phyloP scores from a whole-genome alignment of 2,797 vertebrate species.

The Tarsius wallacei region DNA sequence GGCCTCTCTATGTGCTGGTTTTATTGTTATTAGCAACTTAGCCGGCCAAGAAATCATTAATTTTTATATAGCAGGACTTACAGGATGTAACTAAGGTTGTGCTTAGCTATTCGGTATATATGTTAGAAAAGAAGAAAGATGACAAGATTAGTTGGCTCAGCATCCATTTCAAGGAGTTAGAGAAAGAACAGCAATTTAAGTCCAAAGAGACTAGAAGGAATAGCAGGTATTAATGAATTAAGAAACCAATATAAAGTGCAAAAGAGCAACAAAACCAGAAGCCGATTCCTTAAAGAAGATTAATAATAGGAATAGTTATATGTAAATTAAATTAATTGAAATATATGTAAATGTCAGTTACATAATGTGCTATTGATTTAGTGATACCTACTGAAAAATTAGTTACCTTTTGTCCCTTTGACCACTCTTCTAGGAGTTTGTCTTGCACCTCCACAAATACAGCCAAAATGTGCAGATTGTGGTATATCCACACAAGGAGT shows the following conservation, averaged over 20 bases:
- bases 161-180: conserved; percentile 7
- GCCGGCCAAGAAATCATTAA: neutral
- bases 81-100: neutral
- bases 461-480: neutral
- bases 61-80: neutral
- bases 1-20: too few species aligned
- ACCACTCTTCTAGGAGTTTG: neutral
- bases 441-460: neutral
- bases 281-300: neutral
- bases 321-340: neutral
- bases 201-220: neutral
- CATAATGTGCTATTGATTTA: neutral
- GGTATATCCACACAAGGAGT: neutral
- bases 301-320: neutral
- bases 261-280: neutral
- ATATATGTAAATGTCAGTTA: neutral
- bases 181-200: neutral
- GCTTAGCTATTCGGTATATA: neutral
- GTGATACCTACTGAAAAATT: neutral
- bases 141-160: neutral
- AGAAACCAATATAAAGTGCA: neutral
- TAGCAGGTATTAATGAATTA: neutral
- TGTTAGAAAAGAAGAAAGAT: neutral
- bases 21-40: too few species aligned
- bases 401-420: neutral